Base-by-base conservation (phyloP, 2,113 vertebrate genomes). In the Paramisgurnus dabryanus region DNA sequence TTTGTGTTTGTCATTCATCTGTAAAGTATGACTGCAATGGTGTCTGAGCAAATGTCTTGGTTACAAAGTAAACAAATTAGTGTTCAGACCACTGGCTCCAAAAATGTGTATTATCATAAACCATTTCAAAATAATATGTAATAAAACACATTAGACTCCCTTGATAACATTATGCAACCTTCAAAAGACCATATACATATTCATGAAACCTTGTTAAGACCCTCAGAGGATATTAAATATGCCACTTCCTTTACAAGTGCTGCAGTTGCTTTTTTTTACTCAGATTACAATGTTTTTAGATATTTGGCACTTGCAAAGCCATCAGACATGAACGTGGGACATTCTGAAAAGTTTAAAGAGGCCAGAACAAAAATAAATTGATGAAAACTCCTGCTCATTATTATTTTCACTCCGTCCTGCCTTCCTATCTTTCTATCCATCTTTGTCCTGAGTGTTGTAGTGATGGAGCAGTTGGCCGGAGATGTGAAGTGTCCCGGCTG, bases 391-490 rank as follows among this genome's bases (percentile, higher is more conserved):
- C 66, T 50, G 64, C 27, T 43, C 61, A 50, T 15, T 65, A 49
- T 77, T 10, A 77, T 58, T 82, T 10, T 4, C 45, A 55, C 66
- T 70, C 15, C n/a, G 10, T 18, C 55, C 61, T 53, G 58, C 57
- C 8, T 9, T 72, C 63, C 22, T 67, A 22, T 65, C 72, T 63
- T n/a, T 55, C 55, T 41, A 45, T 69, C 55, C 67, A 66, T 76
- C 65, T 43, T 47, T 53, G 41, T 77, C 65, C 39, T 65, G 43
- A 40, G 27, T 47, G 2, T 78, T 57, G 49, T 71, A 57, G 5
- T 72, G 50, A 58, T 41, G 50, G 69, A 71, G 34, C n/a, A 40
- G 40, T 39, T 47, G 43, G 34, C 8, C 27, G 34, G 57, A 63
- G 43, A 53, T 34, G 40, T 70, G 7, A 71, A 67, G 27, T 79